Base-by-base conservation (phyloP, 2,888 invertebrate genomes). In the Theretra japonica region DNA sequence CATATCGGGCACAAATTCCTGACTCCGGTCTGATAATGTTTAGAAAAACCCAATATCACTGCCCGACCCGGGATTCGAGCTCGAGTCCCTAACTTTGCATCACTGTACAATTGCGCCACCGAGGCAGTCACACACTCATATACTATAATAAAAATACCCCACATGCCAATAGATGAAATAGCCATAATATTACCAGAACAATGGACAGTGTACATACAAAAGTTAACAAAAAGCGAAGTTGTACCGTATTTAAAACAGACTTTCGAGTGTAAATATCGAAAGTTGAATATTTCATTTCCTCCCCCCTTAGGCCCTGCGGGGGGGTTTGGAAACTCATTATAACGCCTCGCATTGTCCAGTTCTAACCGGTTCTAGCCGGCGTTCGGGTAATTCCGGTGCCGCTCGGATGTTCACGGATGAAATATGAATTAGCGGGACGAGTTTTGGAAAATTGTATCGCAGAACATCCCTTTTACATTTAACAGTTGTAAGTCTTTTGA, bases 251-350 rank as follows among this genome's bases (percentile, higher is more conserved):
- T 82, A 83, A 83, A 80, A 73, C 71, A 23, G 76, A 79, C 77
- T 79, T 82, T 76, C 73, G 76, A 76, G 79, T 85, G 83, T 85
- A 86, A 85, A 86, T 84, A 86, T 86, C 82, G 83, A 86, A 86
- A 88, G 86, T 88, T 88, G 79, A 79, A 83, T 79, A 82, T 86
- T 88, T 85, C 83, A 86, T 88, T 86, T 86, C 87, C 87, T 81
- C 80, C 28, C 59, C 28, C 48, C 30, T 4, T 23, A 15, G 17
- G 17, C 30, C 53, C 7, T 11, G 17, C n/a, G 25, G 74, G 74
- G 76, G 72, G 73, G 71, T 77, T 78, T 79, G 78, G 78, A 76
- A 82, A 81, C 81, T 81, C 82, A 82, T 83, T 83, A 81, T 78
- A 76, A 77, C 73, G 79, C 74, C 77, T 77, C 73, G 79, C 75